A percentile compares a stretch with the other conserved stretches of the same genome.
These are phyloP conservation scores for Pluvialis apricaria DNA, from an alignment of 2,113 vertebrate genomes.

Conservation along the genomic window DNA sequence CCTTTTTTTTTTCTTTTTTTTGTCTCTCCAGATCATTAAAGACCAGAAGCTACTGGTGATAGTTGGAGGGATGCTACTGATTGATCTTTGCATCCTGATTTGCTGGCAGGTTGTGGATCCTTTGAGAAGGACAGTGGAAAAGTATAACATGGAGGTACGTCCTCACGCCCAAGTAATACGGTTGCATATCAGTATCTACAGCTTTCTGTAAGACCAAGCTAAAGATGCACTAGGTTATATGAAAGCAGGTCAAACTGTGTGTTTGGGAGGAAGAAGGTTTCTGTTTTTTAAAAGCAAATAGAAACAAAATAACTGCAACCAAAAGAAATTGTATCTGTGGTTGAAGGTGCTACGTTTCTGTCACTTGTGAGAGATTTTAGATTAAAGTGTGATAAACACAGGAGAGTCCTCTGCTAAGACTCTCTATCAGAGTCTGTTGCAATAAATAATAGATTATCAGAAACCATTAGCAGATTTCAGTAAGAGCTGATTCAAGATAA, in stretches of 20 bases:
- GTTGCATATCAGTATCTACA: neutral
- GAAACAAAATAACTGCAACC: neutral
- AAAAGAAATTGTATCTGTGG: neutral
- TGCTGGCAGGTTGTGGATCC: conserved; percentile 99
- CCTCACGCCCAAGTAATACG: neutral
- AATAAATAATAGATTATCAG: conserved; percentile 75
- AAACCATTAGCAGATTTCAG: conserved; percentile 69
- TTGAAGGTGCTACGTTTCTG: neutral
- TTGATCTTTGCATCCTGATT: conserved; percentile 98
- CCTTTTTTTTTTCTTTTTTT: neutral
- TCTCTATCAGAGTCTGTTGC: conserved; percentile 42
- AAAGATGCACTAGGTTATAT: neutral
- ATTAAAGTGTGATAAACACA: conserved; percentile 32
- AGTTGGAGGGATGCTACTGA: conserved; percentile 97
- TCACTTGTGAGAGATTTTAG: conserved; percentile 26
- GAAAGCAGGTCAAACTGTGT: neutral
- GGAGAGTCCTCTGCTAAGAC: conserved; percentile 25
- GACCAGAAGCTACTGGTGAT: conserved; percentile 99
- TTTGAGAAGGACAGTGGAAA: conserved; percentile 93
- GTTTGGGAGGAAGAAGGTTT: neutral
- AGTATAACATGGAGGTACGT: conserved; percentile 97
- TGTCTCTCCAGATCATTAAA: conserved; percentile 92
- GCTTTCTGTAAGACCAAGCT: neutral
- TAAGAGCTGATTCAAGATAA: conserved; percentile 55
- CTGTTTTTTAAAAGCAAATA: neutral